Conservation (phyloP, 2,797 vertebrate species). For the Vipera latastei region DNA sequence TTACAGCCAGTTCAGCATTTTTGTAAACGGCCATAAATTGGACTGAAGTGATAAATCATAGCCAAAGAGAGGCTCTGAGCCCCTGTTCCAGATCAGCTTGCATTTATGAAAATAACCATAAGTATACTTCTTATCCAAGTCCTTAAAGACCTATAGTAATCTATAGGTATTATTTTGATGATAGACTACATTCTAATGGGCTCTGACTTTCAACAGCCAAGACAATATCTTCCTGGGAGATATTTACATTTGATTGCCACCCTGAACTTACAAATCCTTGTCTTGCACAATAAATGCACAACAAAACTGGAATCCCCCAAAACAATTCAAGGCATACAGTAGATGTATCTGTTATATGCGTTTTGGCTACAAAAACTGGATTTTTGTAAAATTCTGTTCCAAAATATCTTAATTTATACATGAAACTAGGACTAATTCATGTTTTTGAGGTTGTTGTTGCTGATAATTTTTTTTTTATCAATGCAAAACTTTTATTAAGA, state of each 20-base stretch:
- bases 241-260: neutral
- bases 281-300: neutral
- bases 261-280: neutral
- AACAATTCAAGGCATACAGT: neutral
- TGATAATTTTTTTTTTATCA: neutral
- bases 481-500: neutral
- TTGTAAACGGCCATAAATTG: conserved; percentile 81
- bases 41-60: conserved; percentile 79
- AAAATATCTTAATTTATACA: neutral
- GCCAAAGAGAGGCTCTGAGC: conserved; percentile 67
- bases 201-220: neutral
- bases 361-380: neutral
- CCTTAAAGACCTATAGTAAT: conserved; percentile 23
- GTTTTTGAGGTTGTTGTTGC: neutral
- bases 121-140: conserved; percentile 62
- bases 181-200: neutral
- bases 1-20: conserved; percentile 79
- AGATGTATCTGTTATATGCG: neutral
- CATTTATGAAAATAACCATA: conserved; percentile 69
- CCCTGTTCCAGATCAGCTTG: conserved; percentile 68
- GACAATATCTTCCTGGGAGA: rapidly evolving
- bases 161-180: conserved; percentile 49
- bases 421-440: neutral
- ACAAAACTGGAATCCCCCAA: neutral
- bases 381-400: neutral